Base-by-base conservation (phyloP, 2,113 vertebrate species). In the Tor tambroides region DNA sequence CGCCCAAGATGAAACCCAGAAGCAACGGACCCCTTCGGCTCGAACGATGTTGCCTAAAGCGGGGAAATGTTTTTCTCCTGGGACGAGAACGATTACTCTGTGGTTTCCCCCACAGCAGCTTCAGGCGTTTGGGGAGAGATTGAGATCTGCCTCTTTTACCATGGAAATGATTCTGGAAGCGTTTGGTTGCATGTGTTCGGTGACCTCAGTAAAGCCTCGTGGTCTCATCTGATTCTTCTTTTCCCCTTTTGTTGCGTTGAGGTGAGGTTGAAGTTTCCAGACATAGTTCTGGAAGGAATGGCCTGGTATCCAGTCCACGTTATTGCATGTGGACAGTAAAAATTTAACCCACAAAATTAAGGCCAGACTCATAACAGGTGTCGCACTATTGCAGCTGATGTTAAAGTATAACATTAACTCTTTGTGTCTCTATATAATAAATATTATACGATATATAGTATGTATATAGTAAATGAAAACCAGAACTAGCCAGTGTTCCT, bases 251-350 rank as follows among this genome's bases (percentile, higher is more conserved):
- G 87, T 94, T 86, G 90, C 87, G 92, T 93, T 94, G 93, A 93
- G 91, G 89, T 94, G 86, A 93, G 91, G 91, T 85, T 93, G 87
- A 90, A 91, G 91, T 95, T 95, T 95, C 93, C 91, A 88, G 77
- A 88, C 83, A 8, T 32, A 69, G 82, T 92, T 89, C 90, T 91
- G 90, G 92, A 67, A 79, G 87, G 84, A 89, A 93, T 90, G 93
- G 90, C 91, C 10, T 23, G 59, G 51, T 23, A 54, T 74, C 51
- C 67, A 74, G 12, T 84, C 49, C n/a, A 41, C 51, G 21, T 41
- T 59, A 26, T 30, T 61, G 56, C n/a, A 85, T 85, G 38, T 76
- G 71, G 56, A 59, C 54, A 69, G 30, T 83, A 71, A 84, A 80
- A 41, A 61, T n/a, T 2, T 41, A 38, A 41, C 78, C 78, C 51